Base-by-base conservation (phyloP, 1,140 invertebrate species). In the Dendrolimus kikuchii region DNA sequence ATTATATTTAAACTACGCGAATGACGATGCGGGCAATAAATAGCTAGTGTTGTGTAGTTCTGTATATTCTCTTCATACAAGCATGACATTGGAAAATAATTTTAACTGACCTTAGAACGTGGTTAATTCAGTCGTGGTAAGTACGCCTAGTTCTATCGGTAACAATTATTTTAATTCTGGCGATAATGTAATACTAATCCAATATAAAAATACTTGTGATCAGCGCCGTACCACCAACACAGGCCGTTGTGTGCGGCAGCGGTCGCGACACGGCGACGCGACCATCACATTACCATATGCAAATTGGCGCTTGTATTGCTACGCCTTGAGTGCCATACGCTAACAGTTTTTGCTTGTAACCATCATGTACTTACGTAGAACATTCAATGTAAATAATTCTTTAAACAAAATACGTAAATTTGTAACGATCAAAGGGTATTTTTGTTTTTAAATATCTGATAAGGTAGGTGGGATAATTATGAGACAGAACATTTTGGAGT, bases 221-320 rank as follows among this genome's bases (percentile, higher is more conserved):
- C 44, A 49, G 43, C 49, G 46, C 44, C 10, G 39, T 53, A 47
- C 64, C 64, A 59, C 66, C 66, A 74, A 74, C 66, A 68, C 62
- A 66, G 66, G 46, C 51, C 43, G 55, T 51, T 52, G 63, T 57
- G 62, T 62, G 61, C 59, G 71, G 55, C 56, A 59, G 60, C 57
- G 52, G 52, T 50, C 53, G 49, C 57, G 59, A 61, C 60, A 51
- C 50, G 40, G 40, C 57, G 57, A 41, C 62, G 51, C 59, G 58
- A 62, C 58, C 61, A 51, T 60, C 54, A 47, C 64, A 74, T 72
- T 72, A 70, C 59, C 69, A 72, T 75, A 75, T 75, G 72, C 59
- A 70, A 74, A 75, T 75, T 41, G 9, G 38, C 46, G 54, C 54
- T 49, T 58, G 62, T 58, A 51, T 55, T 57, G 55, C 58, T 66